Base-by-base conservation (phyloP, 2,888 invertebrate genomes). In the Onchidella celtica region DNA sequence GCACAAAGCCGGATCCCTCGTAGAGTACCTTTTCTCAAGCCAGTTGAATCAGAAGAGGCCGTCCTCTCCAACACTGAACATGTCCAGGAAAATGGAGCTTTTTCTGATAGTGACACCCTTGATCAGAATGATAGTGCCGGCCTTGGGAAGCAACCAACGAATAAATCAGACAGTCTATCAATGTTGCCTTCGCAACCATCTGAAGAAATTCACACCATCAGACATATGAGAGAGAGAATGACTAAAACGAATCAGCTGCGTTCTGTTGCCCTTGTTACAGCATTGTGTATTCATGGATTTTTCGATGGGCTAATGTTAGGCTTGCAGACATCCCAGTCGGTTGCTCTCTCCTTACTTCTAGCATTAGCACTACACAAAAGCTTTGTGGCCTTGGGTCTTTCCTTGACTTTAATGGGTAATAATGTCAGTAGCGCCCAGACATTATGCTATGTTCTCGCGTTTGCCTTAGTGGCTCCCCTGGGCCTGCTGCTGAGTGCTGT, bases 331-430 rank as follows among this genome's bases (percentile, higher is more conserved):
- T 66, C 78, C 1, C 17, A 63, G 32, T 1, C 24, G 0, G 74
- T 84, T 21, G 87, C 90, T 2, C 83, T 94, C 83, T 91, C 94
- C 84, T 89, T 88, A 3, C 57, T 86, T 29, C 73, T 95, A 11
- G 95, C 95, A 1, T 93, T 95, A n/a, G 86, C 93, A 36, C 91
- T 95, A 66, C 95, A 95, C 89, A 95, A 95, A 86, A 90, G 93
- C 32, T 92, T 95, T 17, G 93, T 95, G 78, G 94, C 94, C 34
- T 94, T 95, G 88, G 94, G 94, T 74, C 89, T 95, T 2, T 94
- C 95, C 1, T 89, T 95, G 29, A 94, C 93, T 83, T 88, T 94
- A 74, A 90, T 92, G 9, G 92, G 92, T 81, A 85, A 79, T 17
- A 29, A 74, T 21, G 55, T 68, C 14, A 55, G 78, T 29, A 34